Evolutionary conservation across 1,140 invertebrate species (phyloP).

Genomic region (Zaprionus inermis): DNA sequence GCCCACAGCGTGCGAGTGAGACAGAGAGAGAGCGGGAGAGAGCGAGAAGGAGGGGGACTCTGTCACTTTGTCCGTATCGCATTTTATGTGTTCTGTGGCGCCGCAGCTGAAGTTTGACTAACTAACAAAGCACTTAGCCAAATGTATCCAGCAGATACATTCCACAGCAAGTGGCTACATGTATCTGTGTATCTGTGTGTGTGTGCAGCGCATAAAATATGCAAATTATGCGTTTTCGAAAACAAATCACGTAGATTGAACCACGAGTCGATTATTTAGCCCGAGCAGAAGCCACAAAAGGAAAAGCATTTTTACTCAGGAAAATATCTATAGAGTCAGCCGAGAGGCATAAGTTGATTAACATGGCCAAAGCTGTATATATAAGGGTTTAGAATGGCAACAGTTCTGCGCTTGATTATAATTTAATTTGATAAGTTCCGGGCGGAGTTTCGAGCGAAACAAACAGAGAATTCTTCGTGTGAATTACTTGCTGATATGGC

Average conservation of each 20-base stretch:
- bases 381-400: not conserved
- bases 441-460: not conserved
- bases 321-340: not conserved
- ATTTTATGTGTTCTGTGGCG: conserved; percentile 64
- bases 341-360: conserved; percentile 2
- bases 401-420: conserved; percentile 1
- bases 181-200: conserved; percentile 1
- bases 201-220: conserved; percentile 50
- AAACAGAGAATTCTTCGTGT: not conserved
- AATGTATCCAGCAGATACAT: conserved; percentile 57
- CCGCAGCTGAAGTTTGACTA: conserved; percentile 50
- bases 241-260: conserved; percentile 73
- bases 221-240: conserved; percentile 65
- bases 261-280: conserved; percentile 21
- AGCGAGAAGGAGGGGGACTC: not conserved
- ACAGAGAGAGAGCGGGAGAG: too few species aligned
- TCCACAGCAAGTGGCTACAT: not conserved
- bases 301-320: not conserved
- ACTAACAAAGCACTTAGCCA: conserved; percentile 66
- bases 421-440: not conserved
- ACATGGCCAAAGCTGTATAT: not conserved
- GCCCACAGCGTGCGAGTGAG: too few species aligned
- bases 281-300: not conserved
- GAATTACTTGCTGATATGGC: too few species aligned
- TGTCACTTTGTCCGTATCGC: conserved; percentile 3